Evolutionary conservation across 2,113 vertebrate species (phyloP).

Genomic region (Benitochromis conjunctus): DNA sequence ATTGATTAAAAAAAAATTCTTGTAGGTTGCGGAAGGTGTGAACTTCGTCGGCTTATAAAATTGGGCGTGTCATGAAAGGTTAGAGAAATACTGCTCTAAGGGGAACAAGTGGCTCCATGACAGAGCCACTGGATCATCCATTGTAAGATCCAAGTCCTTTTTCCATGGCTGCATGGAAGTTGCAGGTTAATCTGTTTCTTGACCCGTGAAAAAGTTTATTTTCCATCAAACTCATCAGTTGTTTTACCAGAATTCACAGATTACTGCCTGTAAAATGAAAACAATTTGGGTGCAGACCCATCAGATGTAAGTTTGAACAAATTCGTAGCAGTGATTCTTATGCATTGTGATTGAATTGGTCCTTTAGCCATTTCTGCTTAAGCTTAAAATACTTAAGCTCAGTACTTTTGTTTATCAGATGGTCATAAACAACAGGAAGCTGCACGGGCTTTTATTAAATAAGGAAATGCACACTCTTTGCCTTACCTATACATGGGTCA

Average conservation of each 20-base stretch:
- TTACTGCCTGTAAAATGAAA: not conserved
- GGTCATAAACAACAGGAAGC: not conserved
- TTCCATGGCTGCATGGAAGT: not conserved
- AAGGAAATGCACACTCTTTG: not conserved
- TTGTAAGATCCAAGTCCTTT: not conserved
- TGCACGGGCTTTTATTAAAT: not conserved
- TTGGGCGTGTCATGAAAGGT: not conserved
- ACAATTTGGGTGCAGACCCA: fast-evolving
- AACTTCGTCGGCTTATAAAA: not conserved
- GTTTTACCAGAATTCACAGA: not conserved
- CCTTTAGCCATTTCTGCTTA: not conserved
- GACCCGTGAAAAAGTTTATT: not conserved
- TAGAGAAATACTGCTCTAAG: not conserved
- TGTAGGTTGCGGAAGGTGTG: not conserved
- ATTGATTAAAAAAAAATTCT: not conserved
- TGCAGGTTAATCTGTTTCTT: not conserved
- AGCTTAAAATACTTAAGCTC: not conserved
- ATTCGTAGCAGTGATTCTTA: not conserved
- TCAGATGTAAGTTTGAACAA: not conserved
- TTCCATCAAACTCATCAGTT: not conserved
- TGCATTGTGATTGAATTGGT: not conserved
- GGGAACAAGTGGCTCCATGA: not conserved
- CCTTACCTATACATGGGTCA: not conserved
- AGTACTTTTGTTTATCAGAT: not conserved
- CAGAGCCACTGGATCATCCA: not conserved